Conservation (phyloP, 2,797 vertebrate species). For the Bradypodion ventrale region DNA sequence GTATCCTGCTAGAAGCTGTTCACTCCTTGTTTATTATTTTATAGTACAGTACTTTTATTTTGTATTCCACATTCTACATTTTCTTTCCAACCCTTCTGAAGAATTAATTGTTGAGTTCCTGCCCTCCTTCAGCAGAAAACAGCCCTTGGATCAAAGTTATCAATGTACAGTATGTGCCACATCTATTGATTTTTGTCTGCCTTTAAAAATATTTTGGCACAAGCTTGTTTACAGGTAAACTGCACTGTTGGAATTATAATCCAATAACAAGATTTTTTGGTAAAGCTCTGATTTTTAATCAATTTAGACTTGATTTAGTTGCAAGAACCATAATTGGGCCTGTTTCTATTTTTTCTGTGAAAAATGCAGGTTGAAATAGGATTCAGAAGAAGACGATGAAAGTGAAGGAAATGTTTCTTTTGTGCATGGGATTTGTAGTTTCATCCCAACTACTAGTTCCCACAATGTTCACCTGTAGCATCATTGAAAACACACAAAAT, state of each 20-base stretch:
- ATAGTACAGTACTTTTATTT: not conserved
- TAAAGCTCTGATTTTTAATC: not conserved
- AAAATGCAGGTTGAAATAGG: not conserved
- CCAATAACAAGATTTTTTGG: not conserved
- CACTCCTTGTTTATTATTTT: not conserved
- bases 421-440: not conserved
- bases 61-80: not conserved
- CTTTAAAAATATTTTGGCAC: too few relatives aligned
- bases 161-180: too few relatives aligned
- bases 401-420: not conserved
- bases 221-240: too few relatives aligned
- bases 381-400: not conserved
- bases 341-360: not conserved
- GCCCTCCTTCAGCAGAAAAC: not conserved
- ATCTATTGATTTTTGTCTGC: too few relatives aligned
- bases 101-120: not conserved
- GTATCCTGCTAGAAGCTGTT: not conserved
- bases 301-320: not conserved
- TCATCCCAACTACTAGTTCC: not conserved
- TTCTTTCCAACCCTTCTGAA: not conserved
- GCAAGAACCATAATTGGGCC: not conserved
- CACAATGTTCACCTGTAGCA: not conserved
- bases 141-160: not conserved
- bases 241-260: not conserved
- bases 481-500: not conserved